Base-by-base conservation (phyloP, 2,888 invertebrate species). In the Heliconius charithonia region DNA sequence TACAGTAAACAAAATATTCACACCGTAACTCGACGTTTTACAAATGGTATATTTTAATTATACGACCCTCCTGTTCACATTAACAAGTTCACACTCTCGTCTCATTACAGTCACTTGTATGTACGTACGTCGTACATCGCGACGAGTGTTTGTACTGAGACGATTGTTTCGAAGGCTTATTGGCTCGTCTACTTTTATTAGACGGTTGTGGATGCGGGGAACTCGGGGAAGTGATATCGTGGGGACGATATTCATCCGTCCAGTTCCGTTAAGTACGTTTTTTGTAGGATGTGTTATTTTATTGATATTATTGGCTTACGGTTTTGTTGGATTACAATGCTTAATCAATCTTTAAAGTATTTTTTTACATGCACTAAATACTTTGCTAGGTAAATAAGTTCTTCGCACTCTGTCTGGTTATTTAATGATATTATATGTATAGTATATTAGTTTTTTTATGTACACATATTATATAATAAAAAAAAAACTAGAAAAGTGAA, bases 101-200 rank as follows among this genome's bases (percentile, higher is more conserved):
- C 79, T 79, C 79, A 77, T 81, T 79, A 77, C 74, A 74, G 76
- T 72, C 71, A 56, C 75, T 77, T 75, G 67, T 37, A 59, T 56
- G 79, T 65, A 51, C 59, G 78, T 65, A 70, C 62, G 75, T 51
- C 7, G 51, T 37, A 67, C 62, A 63, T 62, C 62, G 69, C 70
- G 78, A 69, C 66, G 63, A 65, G 78, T 81, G 82, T 82, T 83
- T 83, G 79, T 79, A 83, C 80, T 82, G 79, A 76, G 79, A 79
- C 77, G 69, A 81, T 79, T 81, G 82, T 81, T 79, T 63, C 76
- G 82, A 79, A 78, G 79, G 81, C 81, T 82, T 83, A 83, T 83
- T 82, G 77, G 75, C 76, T 83, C 66, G 65, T 80, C 75, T 77
- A 79, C 79, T 80, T 81, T 82, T 82, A 82, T 81, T 80, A 81